A percentile compares a stretch with the other conserved stretches of the same genome.
Conservation (phyloP, 2,888 invertebrate genomes). For the Netelia inedita region DNA sequence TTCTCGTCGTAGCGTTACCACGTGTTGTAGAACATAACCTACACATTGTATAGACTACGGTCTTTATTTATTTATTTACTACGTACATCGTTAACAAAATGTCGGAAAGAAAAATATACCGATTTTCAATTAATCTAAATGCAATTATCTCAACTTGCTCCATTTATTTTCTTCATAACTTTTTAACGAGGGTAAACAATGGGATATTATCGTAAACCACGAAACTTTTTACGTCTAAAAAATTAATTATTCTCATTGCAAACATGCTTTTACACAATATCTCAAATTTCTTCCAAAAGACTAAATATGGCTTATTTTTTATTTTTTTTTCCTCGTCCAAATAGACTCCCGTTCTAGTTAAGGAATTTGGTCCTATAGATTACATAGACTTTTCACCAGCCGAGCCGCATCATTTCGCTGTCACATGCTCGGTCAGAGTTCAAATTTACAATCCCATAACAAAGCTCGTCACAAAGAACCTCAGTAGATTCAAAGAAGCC, state of each 20-base stretch:
- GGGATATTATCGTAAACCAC: no score
- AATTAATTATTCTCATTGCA: no score
- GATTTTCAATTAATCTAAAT: no score
- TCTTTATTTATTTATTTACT: background rate
- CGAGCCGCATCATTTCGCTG: constrained; percentile 96
- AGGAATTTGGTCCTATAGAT: constrained; percentile 97
- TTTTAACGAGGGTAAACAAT: no score
- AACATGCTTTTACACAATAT: background rate
- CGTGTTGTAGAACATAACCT: constrained; percentile 56
- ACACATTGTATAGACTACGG: background rate
- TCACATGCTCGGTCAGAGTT: constrained; percentile 96
- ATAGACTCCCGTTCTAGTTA: constrained; percentile 93
- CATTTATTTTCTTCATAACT: no score
- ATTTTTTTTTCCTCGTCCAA: constrained; percentile 18
- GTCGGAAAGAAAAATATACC: background rate
- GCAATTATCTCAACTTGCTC: no score
- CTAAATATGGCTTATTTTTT: background rate
- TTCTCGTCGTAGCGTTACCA: constrained; percentile 13
- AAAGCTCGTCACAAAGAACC: constrained; percentile 92
- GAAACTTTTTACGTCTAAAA: no score
- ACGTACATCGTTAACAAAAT: background rate
- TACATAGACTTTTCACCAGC: constrained; percentile 96
- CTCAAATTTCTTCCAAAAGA: background rate
- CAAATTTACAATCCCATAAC: constrained; percentile 95
- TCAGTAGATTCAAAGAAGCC: constrained; percentile 93